phyloP scores from a whole-genome alignment of 2,888 invertebrate genomes.

The Hirtodrosophila histrioides region DNA sequence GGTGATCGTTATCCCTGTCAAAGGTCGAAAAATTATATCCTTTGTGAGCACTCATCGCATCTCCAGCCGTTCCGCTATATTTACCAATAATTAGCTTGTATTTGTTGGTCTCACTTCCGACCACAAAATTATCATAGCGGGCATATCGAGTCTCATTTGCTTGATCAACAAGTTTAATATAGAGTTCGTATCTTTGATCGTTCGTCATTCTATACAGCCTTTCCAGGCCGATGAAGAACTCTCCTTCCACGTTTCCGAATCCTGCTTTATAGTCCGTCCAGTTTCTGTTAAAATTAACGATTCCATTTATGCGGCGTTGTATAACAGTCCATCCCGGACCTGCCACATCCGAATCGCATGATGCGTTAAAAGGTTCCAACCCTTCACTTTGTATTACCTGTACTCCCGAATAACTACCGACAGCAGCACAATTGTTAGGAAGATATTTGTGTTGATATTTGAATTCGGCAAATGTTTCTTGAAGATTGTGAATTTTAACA shows the following conservation, averaged over 20 bases:
- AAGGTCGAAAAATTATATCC: too few species aligned
- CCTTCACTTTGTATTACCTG: not conserved
- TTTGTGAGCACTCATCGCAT: not conserved
- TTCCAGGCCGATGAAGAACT: not conserved
- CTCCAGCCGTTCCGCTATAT: constrained; percentile 1
- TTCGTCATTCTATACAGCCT: not conserved
- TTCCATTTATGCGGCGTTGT: constrained; percentile 17
- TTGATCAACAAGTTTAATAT: constrained; percentile 1
- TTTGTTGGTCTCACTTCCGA: not conserved
- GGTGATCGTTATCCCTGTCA: too few species aligned
- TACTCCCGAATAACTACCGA: not conserved
- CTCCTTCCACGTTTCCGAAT: not conserved
- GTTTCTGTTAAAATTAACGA: constrained; percentile 12
- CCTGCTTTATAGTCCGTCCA: constrained; percentile 16
- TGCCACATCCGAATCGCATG: not conserved
- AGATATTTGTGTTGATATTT: too few species aligned
- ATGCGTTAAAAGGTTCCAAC: not conserved
- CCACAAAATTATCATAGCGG: constrained; percentile 1
- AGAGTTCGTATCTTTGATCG: not conserved
- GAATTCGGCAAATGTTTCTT: too few species aligned
- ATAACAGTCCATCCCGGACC: constrained; percentile 18
- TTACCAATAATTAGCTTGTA: not conserved
- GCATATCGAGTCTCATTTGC: not conserved
- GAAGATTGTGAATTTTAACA: too few species aligned
- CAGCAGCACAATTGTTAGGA: too few species aligned